Base-by-base conservation (phyloP, 1,140 invertebrate genomes). In the Pollicipes pollicipes region DNA sequence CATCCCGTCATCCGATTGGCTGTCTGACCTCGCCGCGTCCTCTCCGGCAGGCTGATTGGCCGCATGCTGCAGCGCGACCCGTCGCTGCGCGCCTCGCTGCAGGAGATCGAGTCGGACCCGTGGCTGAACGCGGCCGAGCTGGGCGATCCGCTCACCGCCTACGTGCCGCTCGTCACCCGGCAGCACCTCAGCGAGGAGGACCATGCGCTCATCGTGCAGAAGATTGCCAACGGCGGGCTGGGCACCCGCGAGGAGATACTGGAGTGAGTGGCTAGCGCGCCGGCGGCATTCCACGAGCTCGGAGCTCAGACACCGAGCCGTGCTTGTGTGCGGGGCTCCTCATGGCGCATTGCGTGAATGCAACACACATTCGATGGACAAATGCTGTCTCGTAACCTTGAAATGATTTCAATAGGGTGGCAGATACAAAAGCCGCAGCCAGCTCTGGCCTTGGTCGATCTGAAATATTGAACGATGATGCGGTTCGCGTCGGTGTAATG, bases 141-240 rank as follows among this genome's bases (percentile, higher is more conserved):
- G 8, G 73, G 73, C 24, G 27, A 66, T 21, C 27, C 28, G 64
- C 76, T 76, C 37, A 83, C 84, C 16, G 85, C 88, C 75, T 79
- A 83, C 75, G 77, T 91, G 72, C 92, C 93, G 13, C 83, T 96
- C 21, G 87, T 95, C 3, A 90, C 89, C 29, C 80, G 87, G 35
- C 86, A 93, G 78, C 88, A 92, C 76, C 82, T 96, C 2, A 87
- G 88, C n/a, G 92, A 95, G 69, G 92, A 95, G 68, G 93, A 97
- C 80, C 92, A 96, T 77, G 85, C 87, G 74, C 85, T 90, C 71
- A 95, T 99, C 74, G 85, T 98, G 70, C 90, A 95, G 74, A 94
- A 92, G 83, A 98, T 98, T 91, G 91, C 97, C 28, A 92, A 92
- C 79, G 94, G 93, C 74, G 88, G 88, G 76, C 96, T 98, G 71